phyloP scores from a whole-genome alignment of 2,113 vertebrate genomes.

The Emydocephalus ijimae region DNA sequence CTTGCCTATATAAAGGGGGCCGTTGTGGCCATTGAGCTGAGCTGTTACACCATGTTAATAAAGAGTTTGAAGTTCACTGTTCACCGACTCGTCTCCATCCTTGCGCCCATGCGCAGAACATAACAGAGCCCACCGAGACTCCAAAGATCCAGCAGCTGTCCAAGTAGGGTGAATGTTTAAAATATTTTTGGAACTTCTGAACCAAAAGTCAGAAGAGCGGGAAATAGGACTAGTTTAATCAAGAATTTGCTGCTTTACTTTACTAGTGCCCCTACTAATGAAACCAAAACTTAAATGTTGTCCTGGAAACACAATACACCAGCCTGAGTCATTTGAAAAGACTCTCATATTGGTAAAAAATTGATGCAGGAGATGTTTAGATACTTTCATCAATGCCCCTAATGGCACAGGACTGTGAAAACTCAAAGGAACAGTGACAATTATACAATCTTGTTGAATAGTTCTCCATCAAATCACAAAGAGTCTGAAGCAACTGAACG shows the following conservation, averaged over 20 bases:
- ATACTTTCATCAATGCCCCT: neutral
- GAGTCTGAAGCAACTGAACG: neutral
- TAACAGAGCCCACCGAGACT: too few relatives aligned
- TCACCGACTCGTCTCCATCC: too few relatives aligned
- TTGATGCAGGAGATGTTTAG: neutral
- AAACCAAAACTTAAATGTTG: neutral
- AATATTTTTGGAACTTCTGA: neutral
- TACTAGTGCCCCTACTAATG: neutral
- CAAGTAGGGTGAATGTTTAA: neutral
- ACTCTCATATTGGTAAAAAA: neutral
- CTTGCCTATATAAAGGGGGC: too few relatives aligned
- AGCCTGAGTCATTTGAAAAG: neutral
- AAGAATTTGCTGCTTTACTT: neutral
- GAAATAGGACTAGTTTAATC: neutral
- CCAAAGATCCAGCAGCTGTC: neutral
- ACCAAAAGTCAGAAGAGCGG: neutral
- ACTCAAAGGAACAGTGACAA: neutral
- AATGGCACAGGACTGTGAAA: neutral
- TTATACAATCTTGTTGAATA: neutral
- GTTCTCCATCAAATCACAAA: neutral
- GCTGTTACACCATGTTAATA: too few relatives aligned
- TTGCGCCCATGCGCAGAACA: too few relatives aligned
- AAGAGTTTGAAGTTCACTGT: too few relatives aligned
- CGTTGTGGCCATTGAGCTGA: too few relatives aligned
- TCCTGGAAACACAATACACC: neutral